These are phyloP conservation scores for Hippocampus kuda DNA, from an alignment of 2,797 vertebrate species.

Conservation along the genomic window DNA sequence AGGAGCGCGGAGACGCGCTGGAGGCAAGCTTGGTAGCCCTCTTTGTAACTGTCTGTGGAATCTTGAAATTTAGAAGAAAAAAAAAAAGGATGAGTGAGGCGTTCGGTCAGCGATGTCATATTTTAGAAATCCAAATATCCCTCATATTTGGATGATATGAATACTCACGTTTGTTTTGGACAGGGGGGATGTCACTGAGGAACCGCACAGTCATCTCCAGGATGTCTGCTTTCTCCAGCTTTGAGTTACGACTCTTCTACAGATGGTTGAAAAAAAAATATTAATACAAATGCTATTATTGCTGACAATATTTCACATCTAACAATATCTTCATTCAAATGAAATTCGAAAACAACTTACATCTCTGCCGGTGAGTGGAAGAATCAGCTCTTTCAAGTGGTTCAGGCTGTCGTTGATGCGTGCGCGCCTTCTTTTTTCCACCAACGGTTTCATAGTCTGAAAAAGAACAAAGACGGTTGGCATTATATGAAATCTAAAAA, in stretches of 20 bases:
- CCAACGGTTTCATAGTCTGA: slow-evolving; percentile 74
- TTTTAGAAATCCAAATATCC: not conserved
- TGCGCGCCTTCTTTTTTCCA: slow-evolving; percentile 78
- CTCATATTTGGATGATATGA: too few relatives aligned
- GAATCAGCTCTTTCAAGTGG: slow-evolving; percentile 74
- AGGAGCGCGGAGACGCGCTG: slow-evolving; percentile 67
- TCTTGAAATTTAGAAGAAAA: slow-evolving; percentile 20
- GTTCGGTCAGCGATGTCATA: slow-evolving; percentile 34
- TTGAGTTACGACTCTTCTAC: slow-evolving; percentile 72
- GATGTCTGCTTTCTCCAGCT: slow-evolving; percentile 83
- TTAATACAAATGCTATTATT: slow-evolving; percentile 13
- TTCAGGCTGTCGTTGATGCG: slow-evolving; percentile 80
- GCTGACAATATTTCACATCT: not conserved
- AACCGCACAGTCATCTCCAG: slow-evolving; percentile 85
- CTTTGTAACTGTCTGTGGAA: slow-evolving; percentile 62
- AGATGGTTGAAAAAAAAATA: slow-evolving; percentile 1
- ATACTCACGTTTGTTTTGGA: slow-evolving; percentile 59
- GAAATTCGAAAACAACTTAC: slow-evolving; percentile 55
- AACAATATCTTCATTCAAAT: not conserved
- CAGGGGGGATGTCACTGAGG: slow-evolving; percentile 65
- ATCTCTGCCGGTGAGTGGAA: slow-evolving; percentile 76
- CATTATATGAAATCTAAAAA: too few relatives aligned
- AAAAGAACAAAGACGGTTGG: not conserved
- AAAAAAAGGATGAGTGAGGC: not conserved
- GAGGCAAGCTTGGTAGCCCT: slow-evolving; percentile 76